Percentiles rank a stretch among this genome's conserved stretches.
Conservation (phyloP, 2,797 vertebrate genomes). For the Scolopax bukidnonensis region DNA sequence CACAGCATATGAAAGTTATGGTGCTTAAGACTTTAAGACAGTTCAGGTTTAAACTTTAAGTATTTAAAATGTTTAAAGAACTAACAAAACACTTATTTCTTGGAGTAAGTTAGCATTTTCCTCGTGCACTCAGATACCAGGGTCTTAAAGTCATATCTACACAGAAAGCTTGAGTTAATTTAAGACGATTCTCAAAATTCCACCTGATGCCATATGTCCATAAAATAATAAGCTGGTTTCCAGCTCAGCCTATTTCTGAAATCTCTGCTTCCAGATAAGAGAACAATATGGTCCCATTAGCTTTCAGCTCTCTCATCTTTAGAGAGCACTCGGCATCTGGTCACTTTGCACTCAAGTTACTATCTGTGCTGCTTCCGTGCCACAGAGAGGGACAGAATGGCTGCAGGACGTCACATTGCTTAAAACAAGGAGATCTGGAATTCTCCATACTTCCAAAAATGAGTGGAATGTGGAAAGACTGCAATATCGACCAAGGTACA, state of each 20-base stretch:
- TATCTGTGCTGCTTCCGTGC: not conserved
- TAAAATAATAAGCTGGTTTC: not conserved
- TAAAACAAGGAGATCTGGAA: not conserved
- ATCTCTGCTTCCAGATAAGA: not conserved
- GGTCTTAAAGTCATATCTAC: not conserved
- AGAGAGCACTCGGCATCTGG: not conserved
- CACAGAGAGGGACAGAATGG: not conserved
- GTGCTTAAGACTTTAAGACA: not conserved
- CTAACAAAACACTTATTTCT: accelerated
- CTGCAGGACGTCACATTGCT: not conserved
- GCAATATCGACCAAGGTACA: not conserved
- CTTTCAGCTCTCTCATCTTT: not conserved
- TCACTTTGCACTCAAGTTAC: not conserved
- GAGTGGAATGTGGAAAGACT: not conserved
- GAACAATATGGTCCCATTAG: not conserved
- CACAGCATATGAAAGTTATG: not conserved
- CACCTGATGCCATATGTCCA: not conserved
- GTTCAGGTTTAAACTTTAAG: not conserved
- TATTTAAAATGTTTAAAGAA: not conserved
- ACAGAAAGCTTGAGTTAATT: not conserved
- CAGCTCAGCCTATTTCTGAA: not conserved
- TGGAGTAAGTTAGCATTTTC: not conserved
- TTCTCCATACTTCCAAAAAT: not conserved
- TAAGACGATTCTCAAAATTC: not conserved
- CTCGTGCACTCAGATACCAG: not conserved